Evolutionary conservation across 2,888 invertebrate genomes (phyloP).

Genomic region (Sinhomidia bicolor): DNA sequence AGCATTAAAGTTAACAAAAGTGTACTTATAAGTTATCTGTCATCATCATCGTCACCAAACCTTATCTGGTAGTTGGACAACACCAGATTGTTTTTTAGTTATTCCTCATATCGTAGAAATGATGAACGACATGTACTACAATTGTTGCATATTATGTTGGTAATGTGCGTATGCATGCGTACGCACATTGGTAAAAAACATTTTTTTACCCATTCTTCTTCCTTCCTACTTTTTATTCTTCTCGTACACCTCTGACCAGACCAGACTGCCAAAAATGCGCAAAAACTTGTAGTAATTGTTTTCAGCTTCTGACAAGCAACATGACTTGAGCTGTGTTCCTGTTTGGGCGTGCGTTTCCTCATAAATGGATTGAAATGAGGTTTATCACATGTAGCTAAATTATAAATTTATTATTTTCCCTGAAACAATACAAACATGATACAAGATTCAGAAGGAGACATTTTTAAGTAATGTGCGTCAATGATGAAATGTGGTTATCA

Average conservation of each 20-base stretch:
- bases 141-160: not conserved
- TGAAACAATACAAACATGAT: too few relatives aligned
- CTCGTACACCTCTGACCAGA: not conserved
- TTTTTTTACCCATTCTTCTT: not conserved
- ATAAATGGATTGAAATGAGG: slow-evolving; percentile 1
- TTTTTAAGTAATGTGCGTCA: not conserved
- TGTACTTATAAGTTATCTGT: not conserved
- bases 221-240: slow-evolving; percentile 1
- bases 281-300: too few relatives aligned
- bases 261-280: too few relatives aligned
- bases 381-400: too few relatives aligned
- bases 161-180: not conserved
- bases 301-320: too few relatives aligned
- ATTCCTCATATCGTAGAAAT: not conserved
- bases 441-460: not conserved
- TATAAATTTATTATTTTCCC: too few relatives aligned
- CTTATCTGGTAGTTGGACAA: not conserved
- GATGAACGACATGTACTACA: slow-evolving; percentile 49
- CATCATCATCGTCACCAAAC: not conserved
- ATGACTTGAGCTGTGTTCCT: slow-evolving; percentile 60
- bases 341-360: slow-evolving; percentile 38
- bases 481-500: too few relatives aligned
- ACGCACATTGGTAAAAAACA: not conserved
- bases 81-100: not conserved
- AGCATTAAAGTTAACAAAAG: not conserved